These are phyloP conservation scores for Osmerus eperlanus DNA, from an alignment of 2,113 vertebrate genomes.

Conservation along the genomic window DNA sequence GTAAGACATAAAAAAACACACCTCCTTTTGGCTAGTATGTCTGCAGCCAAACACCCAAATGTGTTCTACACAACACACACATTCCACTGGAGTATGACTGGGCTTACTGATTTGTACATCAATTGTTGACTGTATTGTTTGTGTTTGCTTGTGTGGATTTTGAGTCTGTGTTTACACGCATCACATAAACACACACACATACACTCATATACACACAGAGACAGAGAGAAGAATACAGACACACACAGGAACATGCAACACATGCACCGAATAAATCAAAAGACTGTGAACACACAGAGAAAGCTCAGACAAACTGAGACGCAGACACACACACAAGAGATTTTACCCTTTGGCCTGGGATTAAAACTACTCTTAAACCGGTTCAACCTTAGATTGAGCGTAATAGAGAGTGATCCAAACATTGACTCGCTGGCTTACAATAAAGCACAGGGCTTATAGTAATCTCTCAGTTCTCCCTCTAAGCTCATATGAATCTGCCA, in stretches of 20 bases:
- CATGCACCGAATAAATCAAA: too few relatives aligned
- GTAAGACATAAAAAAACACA: slow-evolving; percentile 54
- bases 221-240: background rate
- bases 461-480: slow-evolving; percentile 52
- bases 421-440: slow-evolving; percentile 59
- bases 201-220: slow-evolving; percentile 12
- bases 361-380: slow-evolving; percentile 5
- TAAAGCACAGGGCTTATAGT: slow-evolving; percentile 59
- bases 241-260: slow-evolving; percentile 1
- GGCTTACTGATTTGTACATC: too few relatives aligned
- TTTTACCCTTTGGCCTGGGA: slow-evolving; percentile 44
- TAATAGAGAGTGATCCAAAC: slow-evolving; percentile 61
- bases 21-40: slow-evolving; percentile 33
- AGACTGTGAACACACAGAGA: too few relatives aligned
- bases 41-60: slow-evolving; percentile 19
- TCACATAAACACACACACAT: background rate
- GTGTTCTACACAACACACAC: slow-evolving; percentile 6
- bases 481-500: slow-evolving; percentile 68
- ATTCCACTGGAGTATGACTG: slow-evolving; percentile 40
- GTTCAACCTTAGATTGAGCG: slow-evolving; percentile 63
- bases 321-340: slow-evolving; percentile 3
- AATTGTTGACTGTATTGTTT: too few relatives aligned
- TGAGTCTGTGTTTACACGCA: too few relatives aligned
- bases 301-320: too few relatives aligned
- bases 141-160: too few relatives aligned